Percentiles rank a stretch among this genome's conserved stretches.
These are phyloP conservation scores for Dicyrtoma fusca DNA, from an alignment of 2,888 invertebrate species.

Conservation along the genomic window DNA sequence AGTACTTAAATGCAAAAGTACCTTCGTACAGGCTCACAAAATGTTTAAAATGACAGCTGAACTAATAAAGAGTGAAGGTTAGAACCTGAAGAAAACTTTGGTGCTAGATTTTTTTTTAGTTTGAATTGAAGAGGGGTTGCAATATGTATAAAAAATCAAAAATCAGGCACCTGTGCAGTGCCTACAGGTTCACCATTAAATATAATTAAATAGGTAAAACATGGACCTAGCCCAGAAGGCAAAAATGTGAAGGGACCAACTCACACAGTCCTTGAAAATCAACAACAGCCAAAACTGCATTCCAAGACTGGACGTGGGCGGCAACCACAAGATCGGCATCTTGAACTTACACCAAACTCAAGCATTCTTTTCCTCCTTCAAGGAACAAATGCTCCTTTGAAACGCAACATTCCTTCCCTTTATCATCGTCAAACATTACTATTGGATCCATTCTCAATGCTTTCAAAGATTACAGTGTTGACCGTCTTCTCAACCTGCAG, in stretches of 20 bases:
- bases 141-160: too few species aligned
- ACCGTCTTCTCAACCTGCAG: slow-evolving; percentile 21
- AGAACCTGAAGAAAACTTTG: too few species aligned
- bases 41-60: too few species aligned
- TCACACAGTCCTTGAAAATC: slow-evolving; percentile 26
- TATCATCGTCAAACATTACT: slow-evolving; percentile 22
- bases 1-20: too few species aligned
- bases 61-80: too few species aligned
- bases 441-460: slow-evolving; percentile 21
- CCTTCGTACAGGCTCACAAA: too few species aligned
- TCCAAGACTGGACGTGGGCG: slow-evolving; percentile 50
- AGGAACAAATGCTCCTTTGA: slow-evolving; percentile 25
- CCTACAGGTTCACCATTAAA: slow-evolving; percentile 28
- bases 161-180: background rate
- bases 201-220: slow-evolving; percentile 29
- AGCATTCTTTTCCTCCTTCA: slow-evolving; percentile 31
- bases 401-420: slow-evolving; percentile 36
- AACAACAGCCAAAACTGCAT: slow-evolving; percentile 44
- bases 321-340: slow-evolving; percentile 37
- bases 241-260: slow-evolving; percentile 24
- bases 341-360: slow-evolving; percentile 31
- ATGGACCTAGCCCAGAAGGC: slow-evolving; percentile 27
- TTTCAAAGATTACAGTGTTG: slow-evolving; percentile 28
- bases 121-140: too few species aligned
- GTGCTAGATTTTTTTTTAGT: too few species aligned